Base-by-base conservation (phyloP, 2,113 vertebrate genomes). In the Pelusios castaneus region DNA sequence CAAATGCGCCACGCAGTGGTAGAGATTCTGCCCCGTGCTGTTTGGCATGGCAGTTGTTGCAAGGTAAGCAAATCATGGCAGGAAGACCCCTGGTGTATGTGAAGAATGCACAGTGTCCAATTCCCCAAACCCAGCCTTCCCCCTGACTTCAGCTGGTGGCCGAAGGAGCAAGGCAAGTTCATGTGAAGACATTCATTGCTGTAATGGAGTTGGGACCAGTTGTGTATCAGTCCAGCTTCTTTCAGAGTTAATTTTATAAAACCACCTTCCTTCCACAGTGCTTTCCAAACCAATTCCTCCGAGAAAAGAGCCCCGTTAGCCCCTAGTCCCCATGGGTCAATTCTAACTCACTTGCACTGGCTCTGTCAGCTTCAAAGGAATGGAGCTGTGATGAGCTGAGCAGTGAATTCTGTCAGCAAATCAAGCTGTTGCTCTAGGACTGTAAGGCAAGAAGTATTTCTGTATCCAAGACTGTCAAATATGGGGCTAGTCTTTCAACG, bases 201-300 rank as follows among this genome's bases (percentile, higher is more conserved):
- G 2, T 49, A 1, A n/a, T 34, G 31, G 2, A 2, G 19, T 21
- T 75, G 41, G 73, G 41, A 27, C 24, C 52, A 1, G 8, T 63
- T 76, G 6, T 8, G 2, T 29, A 34, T 14, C 19, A n/a, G 2
- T 41, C 38, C 5, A 76, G 41, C 22, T 76, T 45, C 41, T 76
- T 76, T 84, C 49, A 9, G 55, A 14, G 14, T 24, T 21, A n/a
- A 5, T 77, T 47, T 55, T 51, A 1, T 45, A 29, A 77, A 84
- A 31, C 55, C 14, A 11, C 9, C 13, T 27, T 5, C 9, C 16
- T 12, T 14, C 17, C 21, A 49, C 45, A 27, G 11, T 13, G 7
- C 27, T 21, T 8, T 9, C 43, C 1, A 0, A 67, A 67, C 5
- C 10, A 29, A 58, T 10, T 24, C 27, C 24, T 25, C 0, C 0